A percentile compares a stretch with the other conserved stretches of the same genome.
Conservation (phyloP, 2,113 vertebrate species). For the Cyprinodon variegatus region DNA sequence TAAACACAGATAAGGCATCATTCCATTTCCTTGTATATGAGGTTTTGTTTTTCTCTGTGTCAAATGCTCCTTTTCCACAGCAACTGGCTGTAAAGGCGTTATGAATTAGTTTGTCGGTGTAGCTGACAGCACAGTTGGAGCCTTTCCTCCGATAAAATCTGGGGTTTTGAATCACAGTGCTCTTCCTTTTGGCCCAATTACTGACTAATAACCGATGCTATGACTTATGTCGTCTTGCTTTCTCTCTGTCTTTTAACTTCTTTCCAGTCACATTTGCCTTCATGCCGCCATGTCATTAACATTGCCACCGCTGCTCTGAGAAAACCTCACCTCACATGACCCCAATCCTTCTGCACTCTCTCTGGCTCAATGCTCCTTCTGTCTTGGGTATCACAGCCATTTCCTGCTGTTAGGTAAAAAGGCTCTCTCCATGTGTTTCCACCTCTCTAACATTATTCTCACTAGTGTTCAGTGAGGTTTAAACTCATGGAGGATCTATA, state of each 20-base stretch:
- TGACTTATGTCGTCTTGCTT: constrained; percentile 20
- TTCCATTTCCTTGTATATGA: background rate
- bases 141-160: constrained; percentile 36
- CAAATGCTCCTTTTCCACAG: background rate
- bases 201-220: constrained; percentile 1
- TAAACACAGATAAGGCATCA: constrained; percentile 13
- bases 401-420: constrained; percentile 54
- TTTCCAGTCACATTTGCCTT: background rate
- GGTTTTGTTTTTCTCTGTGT: constrained; percentile 14
- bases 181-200: background rate
- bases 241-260: constrained; percentile 16
- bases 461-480: constrained; percentile 4
- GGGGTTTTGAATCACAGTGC: constrained; percentile 1
- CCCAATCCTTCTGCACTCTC: constrained; percentile 2
- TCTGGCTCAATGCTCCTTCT: constrained; percentile 12
- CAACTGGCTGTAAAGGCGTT: background rate
- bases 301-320: constrained; percentile 7
- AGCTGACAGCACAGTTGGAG: constrained; percentile 26
- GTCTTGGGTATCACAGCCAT: constrained; percentile 17
- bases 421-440: constrained; percentile 27
- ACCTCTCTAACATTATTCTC: constrained; percentile 34
- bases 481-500: constrained; percentile 1
- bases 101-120: constrained; percentile 14
- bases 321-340: constrained; percentile 28
- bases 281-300: background rate